Evolutionary conservation across 2,113 vertebrate genomes (phyloP).

Genomic region (Climacteris rufus): DNA sequence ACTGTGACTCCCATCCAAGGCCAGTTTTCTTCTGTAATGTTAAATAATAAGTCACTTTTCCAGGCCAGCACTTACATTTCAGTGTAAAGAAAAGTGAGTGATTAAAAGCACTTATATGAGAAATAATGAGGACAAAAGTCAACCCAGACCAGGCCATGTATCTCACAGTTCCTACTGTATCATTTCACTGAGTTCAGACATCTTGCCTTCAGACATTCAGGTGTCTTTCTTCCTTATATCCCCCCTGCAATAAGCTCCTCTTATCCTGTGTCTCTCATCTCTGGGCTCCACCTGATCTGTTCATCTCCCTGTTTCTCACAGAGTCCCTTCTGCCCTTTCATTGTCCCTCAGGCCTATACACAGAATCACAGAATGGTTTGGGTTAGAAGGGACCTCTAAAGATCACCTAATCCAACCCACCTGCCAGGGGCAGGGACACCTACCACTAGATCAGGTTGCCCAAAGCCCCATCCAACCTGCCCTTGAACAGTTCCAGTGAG

Average conservation of each 20-base stretch:
- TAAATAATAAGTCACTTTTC: not conserved
- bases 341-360: not conserved
- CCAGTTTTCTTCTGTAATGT: not conserved
- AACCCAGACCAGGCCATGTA: not conserved
- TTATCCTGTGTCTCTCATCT: not conserved
- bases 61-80: not conserved
- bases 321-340: not conserved
- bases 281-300: not conserved
- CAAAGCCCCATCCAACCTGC: not conserved
- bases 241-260: not conserved
- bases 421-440: not conserved
- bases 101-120: not conserved
- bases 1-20: not conserved
- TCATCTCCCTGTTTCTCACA: not conserved
- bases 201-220: not conserved
- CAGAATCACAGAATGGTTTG: not conserved
- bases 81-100: not conserved
- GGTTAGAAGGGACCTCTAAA: not conserved
- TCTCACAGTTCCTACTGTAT: not conserved
- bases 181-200: not conserved
- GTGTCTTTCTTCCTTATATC: not conserved
- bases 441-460: not conserved
- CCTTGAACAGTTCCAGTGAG: not conserved
- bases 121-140: not conserved
- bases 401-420: not conserved